A percentile compares a stretch with the other conserved stretches of the same genome.
These are phyloP conservation scores for Chaenodraco wilsoni DNA, from an alignment of 2,797 vertebrate genomes.

Conservation along the genomic window DNA sequence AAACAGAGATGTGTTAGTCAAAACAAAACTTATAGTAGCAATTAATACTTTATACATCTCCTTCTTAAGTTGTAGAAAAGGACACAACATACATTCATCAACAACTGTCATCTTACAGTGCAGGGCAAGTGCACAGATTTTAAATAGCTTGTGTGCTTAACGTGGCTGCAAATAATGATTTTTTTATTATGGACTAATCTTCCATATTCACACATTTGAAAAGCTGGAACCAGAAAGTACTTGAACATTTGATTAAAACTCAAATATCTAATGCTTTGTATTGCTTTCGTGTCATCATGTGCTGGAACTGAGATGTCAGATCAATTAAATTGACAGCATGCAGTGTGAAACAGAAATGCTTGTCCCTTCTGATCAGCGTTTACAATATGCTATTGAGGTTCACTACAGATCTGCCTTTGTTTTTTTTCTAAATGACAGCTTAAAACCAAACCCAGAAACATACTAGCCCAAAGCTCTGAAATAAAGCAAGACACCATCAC, in stretches of 20 bases:
- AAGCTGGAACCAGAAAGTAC: not conserved
- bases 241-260: not conserved
- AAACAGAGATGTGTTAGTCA: not conserved
- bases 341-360: not conserved
- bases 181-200: not conserved
- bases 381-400: not conserved
- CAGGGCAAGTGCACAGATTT: not conserved
- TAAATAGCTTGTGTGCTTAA: not conserved
- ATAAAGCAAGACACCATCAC: not conserved
- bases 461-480: too few relatives aligned
- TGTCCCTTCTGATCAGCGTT: not conserved
- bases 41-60: not conserved
- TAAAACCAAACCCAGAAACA: conserved; percentile 8
- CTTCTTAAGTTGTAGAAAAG: not conserved
- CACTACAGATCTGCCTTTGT: not conserved
- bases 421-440: not conserved
- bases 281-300: not conserved
- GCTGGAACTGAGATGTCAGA: conserved; percentile 16
- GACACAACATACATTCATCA: not conserved
- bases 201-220: not conserved
- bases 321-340: conserved; percentile 9
- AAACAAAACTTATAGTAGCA: not conserved
- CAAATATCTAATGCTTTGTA: not conserved
- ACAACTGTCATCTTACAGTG: not conserved
- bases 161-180: not conserved